A percentile compares a stretch with the other conserved stretches of the same genome.
phyloP scores from a whole-genome alignment of 2,888 invertebrate species.

The Diloba caeruleocephala region DNA sequence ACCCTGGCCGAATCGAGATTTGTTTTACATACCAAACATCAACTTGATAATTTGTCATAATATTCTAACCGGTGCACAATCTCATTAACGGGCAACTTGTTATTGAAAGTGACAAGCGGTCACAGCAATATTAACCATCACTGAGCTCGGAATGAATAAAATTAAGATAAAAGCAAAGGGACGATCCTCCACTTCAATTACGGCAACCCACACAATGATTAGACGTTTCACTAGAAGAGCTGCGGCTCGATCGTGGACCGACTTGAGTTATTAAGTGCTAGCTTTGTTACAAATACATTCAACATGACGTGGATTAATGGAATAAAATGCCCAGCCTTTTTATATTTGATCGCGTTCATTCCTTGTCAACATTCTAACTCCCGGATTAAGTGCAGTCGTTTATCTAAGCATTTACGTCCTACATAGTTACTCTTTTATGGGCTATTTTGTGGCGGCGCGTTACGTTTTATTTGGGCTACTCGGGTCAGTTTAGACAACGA shows the following conservation, averaged over 20 bases:
- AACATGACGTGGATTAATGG: slow-evolving; percentile 84
- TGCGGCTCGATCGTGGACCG: slow-evolving; percentile 73
- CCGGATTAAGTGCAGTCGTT: slow-evolving; percentile 85
- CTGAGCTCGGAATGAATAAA: slow-evolving; percentile 81
- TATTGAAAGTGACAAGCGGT: slow-evolving; percentile 85
- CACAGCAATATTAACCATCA: slow-evolving; percentile 85
- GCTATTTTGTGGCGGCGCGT: slow-evolving; percentile 71
- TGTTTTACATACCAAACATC: slow-evolving; percentile 20
- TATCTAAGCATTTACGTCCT: slow-evolving; percentile 81
- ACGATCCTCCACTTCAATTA: slow-evolving; percentile 84
- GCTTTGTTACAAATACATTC: slow-evolving; percentile 87
- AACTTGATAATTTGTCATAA: slow-evolving; percentile 71
- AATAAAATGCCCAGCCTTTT: slow-evolving; percentile 78
- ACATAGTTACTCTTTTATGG: slow-evolving; percentile 77
- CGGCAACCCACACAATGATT: slow-evolving; percentile 86
- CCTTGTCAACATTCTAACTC: slow-evolving; percentile 86
- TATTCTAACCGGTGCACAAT: slow-evolving; percentile 71
- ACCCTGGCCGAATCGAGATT: slow-evolving; percentile 19
- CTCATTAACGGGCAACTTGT: slow-evolving; percentile 73
- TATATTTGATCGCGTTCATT: slow-evolving; percentile 82
- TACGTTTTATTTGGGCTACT: slow-evolving; percentile 75
- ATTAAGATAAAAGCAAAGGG: slow-evolving; percentile 86
- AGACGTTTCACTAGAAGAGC: slow-evolving; percentile 82
- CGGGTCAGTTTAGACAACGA: slow-evolving; percentile 67
- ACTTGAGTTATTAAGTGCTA: slow-evolving; percentile 85